Conservation (phyloP, 2,797 vertebrate species). For the Clarias laeviceps region DNA sequence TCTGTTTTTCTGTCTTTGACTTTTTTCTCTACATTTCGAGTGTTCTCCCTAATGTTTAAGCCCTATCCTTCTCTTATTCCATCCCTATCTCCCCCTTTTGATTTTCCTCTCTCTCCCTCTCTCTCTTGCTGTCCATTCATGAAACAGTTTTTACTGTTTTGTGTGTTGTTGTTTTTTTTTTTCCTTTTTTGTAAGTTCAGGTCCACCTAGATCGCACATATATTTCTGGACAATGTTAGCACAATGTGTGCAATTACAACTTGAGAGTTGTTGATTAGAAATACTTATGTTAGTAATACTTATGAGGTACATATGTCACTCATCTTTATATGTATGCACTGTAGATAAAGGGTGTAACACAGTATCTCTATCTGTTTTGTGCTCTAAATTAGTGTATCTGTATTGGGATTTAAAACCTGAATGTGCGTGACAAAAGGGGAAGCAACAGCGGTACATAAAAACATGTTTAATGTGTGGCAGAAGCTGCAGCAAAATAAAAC, state of each 20-base stretch:
- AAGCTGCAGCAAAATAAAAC: background rate
- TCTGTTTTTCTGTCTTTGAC: background rate
- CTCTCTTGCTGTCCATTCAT: no score
- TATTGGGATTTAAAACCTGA: background rate
- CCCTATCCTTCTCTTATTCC: no score
- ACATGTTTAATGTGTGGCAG: background rate
- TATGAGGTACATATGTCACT: background rate
- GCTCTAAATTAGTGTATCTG: background rate
- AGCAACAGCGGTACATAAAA: background rate
- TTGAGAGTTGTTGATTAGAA: background rate
- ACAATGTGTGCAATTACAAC: background rate
- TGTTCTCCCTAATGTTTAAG: no score
- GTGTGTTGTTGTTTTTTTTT: no score
- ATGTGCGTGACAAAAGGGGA: background rate
- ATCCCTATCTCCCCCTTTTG: no score
- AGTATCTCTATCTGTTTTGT: background rate
- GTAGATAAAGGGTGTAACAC: background rate
- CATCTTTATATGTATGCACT: background rate
- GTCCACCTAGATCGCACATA: background rate
- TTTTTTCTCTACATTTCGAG: no score
- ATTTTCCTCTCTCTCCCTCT: background rate
- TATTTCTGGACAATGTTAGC: background rate
- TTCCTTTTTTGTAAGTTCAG: background rate
- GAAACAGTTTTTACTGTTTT: no score
- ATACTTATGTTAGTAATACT: no score